These are phyloP conservation scores for Penaeus vannamei DNA, from an alignment of 1,140 invertebrate species.

Conservation along the genomic window DNA sequence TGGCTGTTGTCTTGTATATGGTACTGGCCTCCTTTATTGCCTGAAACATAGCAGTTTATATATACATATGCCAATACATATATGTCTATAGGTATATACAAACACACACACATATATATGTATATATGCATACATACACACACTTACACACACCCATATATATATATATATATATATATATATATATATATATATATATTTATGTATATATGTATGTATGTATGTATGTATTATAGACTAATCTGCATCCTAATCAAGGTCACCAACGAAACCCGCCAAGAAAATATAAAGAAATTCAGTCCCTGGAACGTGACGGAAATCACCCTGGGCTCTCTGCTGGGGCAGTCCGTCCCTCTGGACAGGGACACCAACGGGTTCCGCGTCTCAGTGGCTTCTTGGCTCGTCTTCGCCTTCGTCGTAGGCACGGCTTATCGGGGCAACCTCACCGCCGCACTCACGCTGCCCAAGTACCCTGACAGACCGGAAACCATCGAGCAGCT, in stretches of 20 bases:
- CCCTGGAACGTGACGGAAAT: not conserved
- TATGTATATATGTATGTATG: not conserved
- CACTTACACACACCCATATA: not conserved
- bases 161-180: not conserved
- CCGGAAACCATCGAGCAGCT: conserved; percentile 43
- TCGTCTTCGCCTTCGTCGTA: conserved; percentile 46
- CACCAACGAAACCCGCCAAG: too few species aligned
- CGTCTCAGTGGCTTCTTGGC: conserved; percentile 2
- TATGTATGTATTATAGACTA: too few species aligned
- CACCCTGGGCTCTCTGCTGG: not conserved
- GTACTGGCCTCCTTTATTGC: not conserved
- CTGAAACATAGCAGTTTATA: not conserved
- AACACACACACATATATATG: not conserved
- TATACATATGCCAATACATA: conserved; percentile 4
- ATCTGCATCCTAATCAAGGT: too few species aligned
- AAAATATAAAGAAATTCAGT: too few species aligned
- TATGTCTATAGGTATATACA: not conserved
- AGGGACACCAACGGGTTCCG: not conserved
- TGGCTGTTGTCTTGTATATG: not conserved
- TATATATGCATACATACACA: conserved; percentile 9
- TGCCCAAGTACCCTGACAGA: conserved; percentile 49
- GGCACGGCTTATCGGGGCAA: conserved; percentile 50
- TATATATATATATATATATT: not conserved
- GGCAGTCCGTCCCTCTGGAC: not conserved
- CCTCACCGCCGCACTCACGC: conserved; percentile 44